Percentiles rank a stretch among this genome's conserved stretches.
Conservation (phyloP, 2,797 vertebrate genomes). For the Cirrhinus molitorella region DNA sequence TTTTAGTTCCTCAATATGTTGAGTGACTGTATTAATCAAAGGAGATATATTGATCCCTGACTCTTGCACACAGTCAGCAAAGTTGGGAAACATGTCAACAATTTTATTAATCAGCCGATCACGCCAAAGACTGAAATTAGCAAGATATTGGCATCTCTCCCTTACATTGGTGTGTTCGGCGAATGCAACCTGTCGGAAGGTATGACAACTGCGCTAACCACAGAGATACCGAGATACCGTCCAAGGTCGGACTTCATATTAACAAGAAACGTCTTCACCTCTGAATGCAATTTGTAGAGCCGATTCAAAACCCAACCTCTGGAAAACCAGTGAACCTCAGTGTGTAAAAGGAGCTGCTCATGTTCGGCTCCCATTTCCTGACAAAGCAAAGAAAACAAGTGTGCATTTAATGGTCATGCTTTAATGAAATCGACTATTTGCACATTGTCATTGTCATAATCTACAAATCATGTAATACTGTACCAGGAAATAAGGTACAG, state of each 20-base stretch:
- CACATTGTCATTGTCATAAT: too few relatives aligned
- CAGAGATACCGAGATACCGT: background rate
- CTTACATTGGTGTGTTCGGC: background rate
- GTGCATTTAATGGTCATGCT: background rate
- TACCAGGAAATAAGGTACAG: too few relatives aligned
- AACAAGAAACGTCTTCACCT: background rate
- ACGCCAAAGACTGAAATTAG: background rate
- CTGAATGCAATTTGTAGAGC: background rate
- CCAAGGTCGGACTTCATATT: background rate
- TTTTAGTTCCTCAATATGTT: too few relatives aligned
- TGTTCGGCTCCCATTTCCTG: conserved; percentile 3
- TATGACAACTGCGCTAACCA: background rate
- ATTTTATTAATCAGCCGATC: background rate
- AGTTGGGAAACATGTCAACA: too few relatives aligned
- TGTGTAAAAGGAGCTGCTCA: background rate
- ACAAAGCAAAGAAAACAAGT: background rate
- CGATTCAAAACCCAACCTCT: background rate
- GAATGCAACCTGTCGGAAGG: background rate
- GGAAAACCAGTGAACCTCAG: background rate
- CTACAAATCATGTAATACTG: too few relatives aligned
- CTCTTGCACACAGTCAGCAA: too few relatives aligned
- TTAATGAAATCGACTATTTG: background rate
- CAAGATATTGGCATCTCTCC: background rate
- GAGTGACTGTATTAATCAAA: background rate
- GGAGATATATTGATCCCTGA: too few relatives aligned